phyloP scores from a whole-genome alignment of 2,113 vertebrate genomes.

The Salvator merianae region DNA sequence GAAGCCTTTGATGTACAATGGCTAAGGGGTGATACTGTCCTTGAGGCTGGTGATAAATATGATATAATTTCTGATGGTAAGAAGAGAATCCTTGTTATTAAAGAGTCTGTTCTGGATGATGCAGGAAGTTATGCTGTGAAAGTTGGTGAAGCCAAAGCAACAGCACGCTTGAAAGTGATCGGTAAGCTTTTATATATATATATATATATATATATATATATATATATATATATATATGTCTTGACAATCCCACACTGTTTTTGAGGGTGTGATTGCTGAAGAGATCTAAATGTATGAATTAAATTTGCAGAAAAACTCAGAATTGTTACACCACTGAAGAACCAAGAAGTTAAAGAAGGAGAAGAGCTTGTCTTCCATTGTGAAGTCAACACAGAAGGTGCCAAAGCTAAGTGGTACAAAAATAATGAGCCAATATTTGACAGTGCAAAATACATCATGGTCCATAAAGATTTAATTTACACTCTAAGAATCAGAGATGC shows the following conservation, averaged over 20 bases:
- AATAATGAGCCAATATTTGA: slow-evolving; percentile 92
- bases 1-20: slow-evolving; percentile 90
- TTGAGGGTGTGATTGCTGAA: not conserved
- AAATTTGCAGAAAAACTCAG: slow-evolving; percentile 89
- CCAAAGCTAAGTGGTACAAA: slow-evolving; percentile 96
- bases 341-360: slow-evolving; percentile 88
- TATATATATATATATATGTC: too few relatives aligned
- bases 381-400: slow-evolving; percentile 93
- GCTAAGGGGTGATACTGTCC: slow-evolving; percentile 82
- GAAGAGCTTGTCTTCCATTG: slow-evolving; percentile 93
- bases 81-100: slow-evolving; percentile 86
- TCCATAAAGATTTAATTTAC: slow-evolving; percentile 90
- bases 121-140: slow-evolving; percentile 85
- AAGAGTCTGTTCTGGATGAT: slow-evolving; percentile 84
- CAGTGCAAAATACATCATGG: slow-evolving; percentile 91
- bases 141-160: slow-evolving; percentile 86
- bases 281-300: slow-evolving; percentile 32
- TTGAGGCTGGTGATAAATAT: slow-evolving; percentile 87
- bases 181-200: slow-evolving; percentile 84
- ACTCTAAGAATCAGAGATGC: slow-evolving; percentile 91
- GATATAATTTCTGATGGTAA: slow-evolving; percentile 89
- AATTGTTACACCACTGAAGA: slow-evolving; percentile 90
- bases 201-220: too few relatives aligned
- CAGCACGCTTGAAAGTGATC: slow-evolving; percentile 87
- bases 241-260: not conserved